Percentiles rank a stretch among this genome's conserved stretches.
phyloP scores from a whole-genome alignment of 2,797 vertebrate genomes.

The Aeoliscus strigatus region DNA sequence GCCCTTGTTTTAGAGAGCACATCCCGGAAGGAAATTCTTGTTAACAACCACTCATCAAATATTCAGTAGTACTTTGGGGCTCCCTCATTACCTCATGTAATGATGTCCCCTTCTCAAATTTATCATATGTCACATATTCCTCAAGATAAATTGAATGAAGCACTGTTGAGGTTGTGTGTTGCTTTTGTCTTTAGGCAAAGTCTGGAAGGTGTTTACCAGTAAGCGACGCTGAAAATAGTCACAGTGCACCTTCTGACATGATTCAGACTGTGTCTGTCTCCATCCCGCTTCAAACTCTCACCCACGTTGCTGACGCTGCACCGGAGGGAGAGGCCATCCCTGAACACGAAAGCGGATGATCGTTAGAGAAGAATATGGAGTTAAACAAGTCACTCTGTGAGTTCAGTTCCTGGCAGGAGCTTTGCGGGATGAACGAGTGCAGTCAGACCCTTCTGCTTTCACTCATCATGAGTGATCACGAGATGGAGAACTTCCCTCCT shows the following conservation, averaged over 20 bases:
- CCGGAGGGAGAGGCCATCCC: constrained; percentile 44
- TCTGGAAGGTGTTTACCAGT: constrained; percentile 35
- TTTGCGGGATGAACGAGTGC: constrained; percentile 27
- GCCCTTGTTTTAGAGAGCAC: constrained; percentile 28
- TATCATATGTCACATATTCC: constrained; percentile 16
- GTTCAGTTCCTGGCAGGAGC: constrained; percentile 22
- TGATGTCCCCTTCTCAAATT: constrained; percentile 19
- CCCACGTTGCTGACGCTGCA: constrained; percentile 43
- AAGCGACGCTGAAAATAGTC: constrained; percentile 48
- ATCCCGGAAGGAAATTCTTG: constrained; percentile 50
- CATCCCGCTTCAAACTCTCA: constrained; percentile 63
- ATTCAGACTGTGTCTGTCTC: constrained; percentile 65
- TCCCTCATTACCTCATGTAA: constrained; percentile 24
- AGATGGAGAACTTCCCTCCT: constrained; percentile 30
- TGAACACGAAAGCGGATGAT: constrained; percentile 62
- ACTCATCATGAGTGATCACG: constrained; percentile 15
- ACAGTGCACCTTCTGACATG: constrained; percentile 42
- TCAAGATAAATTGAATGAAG: constrained; percentile 6
- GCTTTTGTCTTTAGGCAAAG: constrained; percentile 44
- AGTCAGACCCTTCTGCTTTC: constrained; percentile 33
- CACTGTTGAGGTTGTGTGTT: not conserved
- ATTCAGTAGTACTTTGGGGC: constrained; percentile 47
- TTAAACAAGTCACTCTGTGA: constrained; percentile 29
- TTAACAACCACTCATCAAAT: constrained; percentile 60
- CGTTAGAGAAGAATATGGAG: constrained; percentile 26